phyloP scores from a whole-genome alignment of 2,888 invertebrate genomes.

The Micoletzkya japonica region DNA sequence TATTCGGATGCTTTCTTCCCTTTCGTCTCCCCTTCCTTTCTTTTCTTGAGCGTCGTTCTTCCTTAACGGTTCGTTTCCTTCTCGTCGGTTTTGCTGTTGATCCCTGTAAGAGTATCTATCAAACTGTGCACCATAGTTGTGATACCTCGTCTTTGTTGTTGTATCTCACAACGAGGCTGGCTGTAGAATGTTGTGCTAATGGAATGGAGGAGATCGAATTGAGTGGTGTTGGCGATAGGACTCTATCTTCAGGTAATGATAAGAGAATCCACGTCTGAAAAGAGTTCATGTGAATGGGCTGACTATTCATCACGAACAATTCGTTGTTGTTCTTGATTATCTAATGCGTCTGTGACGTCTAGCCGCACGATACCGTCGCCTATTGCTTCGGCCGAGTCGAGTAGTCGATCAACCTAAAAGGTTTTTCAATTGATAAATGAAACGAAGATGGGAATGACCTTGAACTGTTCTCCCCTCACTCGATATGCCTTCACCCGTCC shows the following conservation, averaged over 20 bases:
- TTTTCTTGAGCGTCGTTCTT: not conserved
- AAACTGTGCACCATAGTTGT: not conserved
- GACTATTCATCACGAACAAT: not conserved
- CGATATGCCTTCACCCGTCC: slow-evolving; percentile 5
- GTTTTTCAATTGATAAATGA: not conserved
- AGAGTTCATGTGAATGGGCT: no score
- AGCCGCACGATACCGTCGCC: not conserved
- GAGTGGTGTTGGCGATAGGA: not conserved
- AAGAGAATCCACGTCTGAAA: not conserved
- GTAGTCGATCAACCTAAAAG: slow-evolving; percentile 2
- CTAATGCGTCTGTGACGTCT: slow-evolving; percentile 15
- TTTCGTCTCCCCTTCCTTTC: slow-evolving; percentile 10
- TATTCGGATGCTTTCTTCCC: slow-evolving; percentile 3
- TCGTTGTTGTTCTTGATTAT: not conserved
- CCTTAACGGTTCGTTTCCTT: slow-evolving; percentile 15
- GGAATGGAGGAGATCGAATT: not conserved
- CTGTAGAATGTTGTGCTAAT: not conserved
- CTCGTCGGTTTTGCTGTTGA: slow-evolving; percentile 10
- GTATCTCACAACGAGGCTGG: not conserved
- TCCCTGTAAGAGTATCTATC: not conserved
- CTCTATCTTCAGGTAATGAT: not conserved
- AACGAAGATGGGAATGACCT: not conserved
- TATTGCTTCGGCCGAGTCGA: not conserved
- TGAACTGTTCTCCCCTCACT: slow-evolving; percentile 2
- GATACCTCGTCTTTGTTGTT: not conserved